A percentile compares a stretch with the other conserved stretches of the same genome.
Conservation (phyloP, 2,113 vertebrate genomes). For the Sialia sialis region DNA sequence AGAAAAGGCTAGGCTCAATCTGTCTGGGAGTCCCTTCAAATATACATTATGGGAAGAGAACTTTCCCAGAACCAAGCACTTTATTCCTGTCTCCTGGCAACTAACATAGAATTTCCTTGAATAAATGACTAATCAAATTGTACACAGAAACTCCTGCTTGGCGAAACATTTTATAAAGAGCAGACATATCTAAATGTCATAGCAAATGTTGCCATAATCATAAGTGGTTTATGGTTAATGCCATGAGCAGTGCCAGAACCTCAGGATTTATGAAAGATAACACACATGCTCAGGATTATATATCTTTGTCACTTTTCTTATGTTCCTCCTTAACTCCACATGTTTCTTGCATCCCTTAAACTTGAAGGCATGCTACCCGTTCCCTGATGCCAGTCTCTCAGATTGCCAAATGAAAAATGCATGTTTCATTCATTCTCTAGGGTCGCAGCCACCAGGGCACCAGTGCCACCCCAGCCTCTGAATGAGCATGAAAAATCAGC, state of each 20-base stretch:
- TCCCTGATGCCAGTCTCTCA: background rate
- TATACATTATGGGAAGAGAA: background rate
- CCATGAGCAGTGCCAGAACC: background rate
- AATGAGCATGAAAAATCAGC: background rate
- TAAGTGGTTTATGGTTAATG: background rate
- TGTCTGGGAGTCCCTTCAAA: background rate
- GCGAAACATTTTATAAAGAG: background rate
- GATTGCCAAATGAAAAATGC: background rate
- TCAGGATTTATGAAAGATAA: background rate
- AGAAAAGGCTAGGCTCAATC: background rate
- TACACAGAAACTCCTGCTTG: background rate
- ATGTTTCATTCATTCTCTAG: background rate
- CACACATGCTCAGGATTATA: background rate
- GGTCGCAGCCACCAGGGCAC: background rate
- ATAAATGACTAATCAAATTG: constrained; percentile 16
- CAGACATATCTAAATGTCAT: background rate
- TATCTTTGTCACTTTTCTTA: background rate
- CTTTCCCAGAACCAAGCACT: background rate
- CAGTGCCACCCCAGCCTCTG: background rate
- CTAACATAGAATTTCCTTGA: background rate
- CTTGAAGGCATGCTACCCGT: background rate
- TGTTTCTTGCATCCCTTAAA: background rate
- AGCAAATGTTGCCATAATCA: background rate
- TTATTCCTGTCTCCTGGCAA: background rate
- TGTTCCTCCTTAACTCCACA: background rate